Conservation (phyloP, 2,888 invertebrate genomes). For the Cantharis rufa region DNA sequence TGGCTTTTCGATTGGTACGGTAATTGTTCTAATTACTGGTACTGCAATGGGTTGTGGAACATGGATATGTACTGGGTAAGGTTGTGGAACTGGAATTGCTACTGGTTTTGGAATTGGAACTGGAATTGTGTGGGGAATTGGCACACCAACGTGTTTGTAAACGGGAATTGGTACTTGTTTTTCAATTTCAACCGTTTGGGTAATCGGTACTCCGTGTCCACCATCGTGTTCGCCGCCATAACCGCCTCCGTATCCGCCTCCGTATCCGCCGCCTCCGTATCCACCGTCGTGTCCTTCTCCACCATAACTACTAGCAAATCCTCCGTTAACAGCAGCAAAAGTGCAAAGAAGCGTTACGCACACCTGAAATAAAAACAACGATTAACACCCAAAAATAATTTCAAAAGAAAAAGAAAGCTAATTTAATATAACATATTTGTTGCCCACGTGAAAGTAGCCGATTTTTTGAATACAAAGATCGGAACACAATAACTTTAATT, state of each 20-base stretch:
- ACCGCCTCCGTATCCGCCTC: conserved; percentile 29
- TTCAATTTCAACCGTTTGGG: conserved; percentile 70
- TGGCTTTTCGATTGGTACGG: conserved; percentile 72
- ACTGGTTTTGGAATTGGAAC: conserved; percentile 72
- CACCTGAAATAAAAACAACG: conserved; percentile 41
- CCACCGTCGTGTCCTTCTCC: conserved; percentile 34
- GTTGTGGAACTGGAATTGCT: conserved; percentile 69
- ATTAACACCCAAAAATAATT: background rate
- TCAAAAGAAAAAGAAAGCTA: background rate
- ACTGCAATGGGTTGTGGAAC: conserved; percentile 71
- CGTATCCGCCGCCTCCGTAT: conserved; percentile 23
- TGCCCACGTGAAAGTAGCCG: conserved; percentile 11
- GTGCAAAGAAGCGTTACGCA: conserved; percentile 47
- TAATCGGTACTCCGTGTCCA: conserved; percentile 57
- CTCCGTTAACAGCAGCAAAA: conserved; percentile 48
- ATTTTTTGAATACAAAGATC: background rate
- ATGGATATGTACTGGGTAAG: conserved; percentile 70
- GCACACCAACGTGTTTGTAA: conserved; percentile 58
- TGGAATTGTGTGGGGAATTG: conserved; percentile 57
- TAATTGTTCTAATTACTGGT: conserved; percentile 70
- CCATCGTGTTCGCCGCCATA: conserved; percentile 28
- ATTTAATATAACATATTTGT: background rate
- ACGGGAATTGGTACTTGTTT: conserved; percentile 65
- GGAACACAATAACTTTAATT: background rate
- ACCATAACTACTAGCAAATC: conserved; percentile 41